Evolutionary conservation across 2,113 vertebrate species (phyloP).

Genomic region (Paradoxurus hermaphroditus): DNA sequence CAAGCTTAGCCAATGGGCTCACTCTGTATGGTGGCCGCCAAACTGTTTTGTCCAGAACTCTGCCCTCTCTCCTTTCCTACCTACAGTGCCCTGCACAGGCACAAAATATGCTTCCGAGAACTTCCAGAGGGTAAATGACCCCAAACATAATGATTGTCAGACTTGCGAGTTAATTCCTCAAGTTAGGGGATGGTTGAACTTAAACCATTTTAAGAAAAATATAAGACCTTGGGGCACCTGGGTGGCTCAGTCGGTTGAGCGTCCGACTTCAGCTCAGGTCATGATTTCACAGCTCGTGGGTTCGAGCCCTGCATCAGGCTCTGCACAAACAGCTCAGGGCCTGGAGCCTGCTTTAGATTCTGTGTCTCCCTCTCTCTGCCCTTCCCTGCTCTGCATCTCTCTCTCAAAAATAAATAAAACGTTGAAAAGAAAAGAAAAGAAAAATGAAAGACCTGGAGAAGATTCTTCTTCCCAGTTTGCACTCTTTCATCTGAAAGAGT

Average conservation of each 20-base stretch:
- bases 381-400: too few species aligned
- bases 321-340: too few species aligned
- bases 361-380: too few species aligned
- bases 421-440: too few species aligned
- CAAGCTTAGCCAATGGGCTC: not conserved
- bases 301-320: too few species aligned
- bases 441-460: not conserved
- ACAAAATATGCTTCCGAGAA: not conserved
- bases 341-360: too few species aligned
- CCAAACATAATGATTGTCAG: not conserved
- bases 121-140: conserved; percentile 24
- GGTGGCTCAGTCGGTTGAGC: too few species aligned
- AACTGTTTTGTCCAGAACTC: conserved; percentile 13
- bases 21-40: not conserved
- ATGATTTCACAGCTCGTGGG: too few species aligned
- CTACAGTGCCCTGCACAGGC: not conserved
- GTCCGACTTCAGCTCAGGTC: too few species aligned
- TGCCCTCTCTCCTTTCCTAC: not conserved
- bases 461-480: not conserved
- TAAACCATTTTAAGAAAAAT: not conserved
- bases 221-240: too few species aligned
- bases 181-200: not conserved
- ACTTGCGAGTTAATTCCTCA: not conserved
- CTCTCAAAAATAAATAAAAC: too few species aligned
- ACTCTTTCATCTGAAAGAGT: not conserved